Conservation (phyloP, 2,797 vertebrate species). For the Dallia pectoralis region DNA sequence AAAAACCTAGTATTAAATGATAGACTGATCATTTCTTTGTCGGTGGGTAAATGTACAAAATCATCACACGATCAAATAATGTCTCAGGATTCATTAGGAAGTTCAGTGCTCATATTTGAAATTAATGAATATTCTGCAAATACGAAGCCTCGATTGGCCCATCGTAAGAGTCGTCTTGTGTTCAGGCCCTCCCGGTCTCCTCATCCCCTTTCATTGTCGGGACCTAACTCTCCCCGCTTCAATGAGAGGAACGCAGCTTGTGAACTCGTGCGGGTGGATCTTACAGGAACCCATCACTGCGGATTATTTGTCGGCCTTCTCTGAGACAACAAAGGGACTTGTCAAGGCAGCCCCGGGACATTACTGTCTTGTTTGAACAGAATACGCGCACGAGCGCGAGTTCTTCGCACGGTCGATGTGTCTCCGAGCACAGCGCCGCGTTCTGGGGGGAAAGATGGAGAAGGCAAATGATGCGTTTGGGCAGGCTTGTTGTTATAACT, state of each 20-base stretch:
- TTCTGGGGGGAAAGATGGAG: slow-evolving; percentile 37
- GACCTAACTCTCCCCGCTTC: slow-evolving; percentile 57
- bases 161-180: slow-evolving; percentile 45
- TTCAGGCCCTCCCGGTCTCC: slow-evolving; percentile 50
- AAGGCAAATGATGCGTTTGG: slow-evolving; percentile 55
- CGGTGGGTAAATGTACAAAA: no score
- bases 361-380: slow-evolving; percentile 69
- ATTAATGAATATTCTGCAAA: not conserved
- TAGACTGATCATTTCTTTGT: no score
- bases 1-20: no score
- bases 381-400: slow-evolving; percentile 62
- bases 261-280: slow-evolving; percentile 60
- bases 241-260: slow-evolving; percentile 55
- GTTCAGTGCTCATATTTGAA: not conserved
- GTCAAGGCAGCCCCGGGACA: slow-evolving; percentile 62
- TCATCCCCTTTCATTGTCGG: slow-evolving; percentile 56
- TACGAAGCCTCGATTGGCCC: slow-evolving; percentile 27
- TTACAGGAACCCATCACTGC: slow-evolving; percentile 55
- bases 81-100: no score
- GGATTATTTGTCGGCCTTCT: slow-evolving; percentile 68
- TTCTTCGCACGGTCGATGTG: slow-evolving; percentile 49
- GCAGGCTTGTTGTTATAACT: slow-evolving; percentile 50
- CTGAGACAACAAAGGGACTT: slow-evolving; percentile 63
- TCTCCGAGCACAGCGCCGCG: slow-evolving; percentile 52
- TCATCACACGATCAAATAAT: no score